Percentiles rank a stretch among this genome's conserved stretches.
Conservation (phyloP, 2,113 vertebrate species). For the Euleptes europaea region DNA sequence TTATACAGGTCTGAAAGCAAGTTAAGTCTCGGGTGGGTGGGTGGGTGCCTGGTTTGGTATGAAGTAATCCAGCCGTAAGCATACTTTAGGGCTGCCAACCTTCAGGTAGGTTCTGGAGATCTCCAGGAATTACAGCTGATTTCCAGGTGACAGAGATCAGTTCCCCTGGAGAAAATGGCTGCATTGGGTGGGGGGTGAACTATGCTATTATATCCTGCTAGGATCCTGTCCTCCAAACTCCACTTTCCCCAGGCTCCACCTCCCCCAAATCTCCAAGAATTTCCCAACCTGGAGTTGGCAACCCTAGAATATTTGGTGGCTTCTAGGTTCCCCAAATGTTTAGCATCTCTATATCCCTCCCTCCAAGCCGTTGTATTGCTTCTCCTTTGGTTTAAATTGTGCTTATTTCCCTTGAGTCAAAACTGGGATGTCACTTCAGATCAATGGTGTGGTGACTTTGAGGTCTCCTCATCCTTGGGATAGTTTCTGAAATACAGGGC, state of each 20-base stretch:
- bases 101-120: too few relatives aligned
- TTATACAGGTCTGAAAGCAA: background rate
- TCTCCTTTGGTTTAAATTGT: background rate
- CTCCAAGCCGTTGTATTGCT: background rate
- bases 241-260: too few relatives aligned
- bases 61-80: conserved; percentile 8
- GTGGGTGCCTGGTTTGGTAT: background rate
- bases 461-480: background rate
- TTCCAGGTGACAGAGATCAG: too few relatives aligned
- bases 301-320: background rate
- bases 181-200: too few relatives aligned
- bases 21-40: background rate
- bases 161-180: too few relatives aligned
- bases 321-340: background rate
- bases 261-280: too few relatives aligned
- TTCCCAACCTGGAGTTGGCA: too few relatives aligned
- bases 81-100: too few relatives aligned
- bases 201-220: too few relatives aligned
- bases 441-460: background rate
- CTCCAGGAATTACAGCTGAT: too few relatives aligned
- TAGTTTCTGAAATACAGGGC: conserved; percentile 26
- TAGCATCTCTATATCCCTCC: background rate
- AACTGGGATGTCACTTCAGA: conserved; percentile 17
- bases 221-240: too few relatives aligned
- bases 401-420: conserved; percentile 6